Evolutionary conservation across 1,140 invertebrate genomes (phyloP).

Genomic region (Zaprionus vittiger): DNA sequence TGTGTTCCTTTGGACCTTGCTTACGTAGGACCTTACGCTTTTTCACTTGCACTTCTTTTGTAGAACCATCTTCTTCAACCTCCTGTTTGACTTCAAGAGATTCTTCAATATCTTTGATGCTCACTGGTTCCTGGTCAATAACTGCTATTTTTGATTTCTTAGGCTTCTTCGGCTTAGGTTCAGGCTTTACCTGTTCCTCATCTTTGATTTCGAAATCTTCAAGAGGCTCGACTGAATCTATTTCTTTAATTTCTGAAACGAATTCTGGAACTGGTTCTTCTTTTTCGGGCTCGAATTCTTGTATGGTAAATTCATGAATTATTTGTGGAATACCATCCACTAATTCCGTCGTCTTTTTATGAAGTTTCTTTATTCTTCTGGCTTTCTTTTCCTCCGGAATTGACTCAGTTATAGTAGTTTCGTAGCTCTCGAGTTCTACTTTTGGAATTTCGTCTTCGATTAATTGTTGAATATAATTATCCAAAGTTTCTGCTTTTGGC

Average conservation of each 20-base stretch:
- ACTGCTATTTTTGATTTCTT: slow-evolving; percentile 42
- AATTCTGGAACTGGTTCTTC: slow-evolving; percentile 21
- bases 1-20: slow-evolving; percentile 56
- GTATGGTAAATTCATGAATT: slow-evolving; percentile 62
- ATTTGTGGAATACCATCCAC: slow-evolving; percentile 64
- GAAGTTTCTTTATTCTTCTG: slow-evolving; percentile 75
- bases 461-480: slow-evolving; percentile 63
- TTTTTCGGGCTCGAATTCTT: slow-evolving; percentile 58
- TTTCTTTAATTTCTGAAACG: slow-evolving; percentile 40
- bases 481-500: slow-evolving; percentile 60
- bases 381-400: slow-evolving; percentile 58
- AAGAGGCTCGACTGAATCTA: slow-evolving; percentile 30
- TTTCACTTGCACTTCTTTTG: slow-evolving; percentile 55
- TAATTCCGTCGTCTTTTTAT: slow-evolving; percentile 61
- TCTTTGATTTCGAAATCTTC: slow-evolving; percentile 52
- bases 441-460: slow-evolving; percentile 75
- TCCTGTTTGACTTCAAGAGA: slow-evolving; percentile 37
- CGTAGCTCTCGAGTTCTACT: slow-evolving; percentile 57
- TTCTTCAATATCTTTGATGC: slow-evolving; percentile 58
- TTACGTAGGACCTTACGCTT: slow-evolving; percentile 59
- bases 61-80: slow-evolving; percentile 35
- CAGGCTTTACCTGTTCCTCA: slow-evolving; percentile 55
- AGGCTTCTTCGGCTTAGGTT: slow-evolving; percentile 54
- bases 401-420: slow-evolving; percentile 45
- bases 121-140: slow-evolving; percentile 42